These are phyloP conservation scores for Marasmarcha lunaedactyla DNA, from an alignment of 2,888 invertebrate genomes.

Conservation along the genomic window DNA sequence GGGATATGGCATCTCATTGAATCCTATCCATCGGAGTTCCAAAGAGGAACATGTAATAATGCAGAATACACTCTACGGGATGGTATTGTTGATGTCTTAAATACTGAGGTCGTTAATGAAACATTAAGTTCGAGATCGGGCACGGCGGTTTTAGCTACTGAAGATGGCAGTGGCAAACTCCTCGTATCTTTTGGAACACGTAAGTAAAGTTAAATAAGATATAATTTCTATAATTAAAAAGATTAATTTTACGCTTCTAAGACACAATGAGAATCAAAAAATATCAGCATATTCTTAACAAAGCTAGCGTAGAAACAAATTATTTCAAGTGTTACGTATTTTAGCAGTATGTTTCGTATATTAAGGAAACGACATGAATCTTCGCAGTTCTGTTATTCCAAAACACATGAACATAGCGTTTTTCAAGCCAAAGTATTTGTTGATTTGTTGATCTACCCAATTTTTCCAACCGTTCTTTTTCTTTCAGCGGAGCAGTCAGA, in stretches of 20 bases:
- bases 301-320: background rate
- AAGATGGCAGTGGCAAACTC: constrained; percentile 71
- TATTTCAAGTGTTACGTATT: too few species aligned
- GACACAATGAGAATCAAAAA: too few species aligned
- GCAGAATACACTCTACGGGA: constrained; percentile 25
- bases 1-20: constrained; percentile 33
- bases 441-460: too few species aligned
- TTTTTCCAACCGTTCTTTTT: too few species aligned
- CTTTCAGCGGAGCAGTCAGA: constrained; percentile 19
- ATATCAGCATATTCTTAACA: too few species aligned
- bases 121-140: constrained; percentile 31
- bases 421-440: too few species aligned
- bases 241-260: too few species aligned
- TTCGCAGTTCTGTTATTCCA: too few species aligned
- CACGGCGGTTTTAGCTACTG: constrained; percentile 29
- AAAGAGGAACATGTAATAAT: constrained; percentile 36
- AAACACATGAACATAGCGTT: too few species aligned
- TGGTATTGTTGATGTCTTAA: constrained; percentile 22
- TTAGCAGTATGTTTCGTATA: too few species aligned
- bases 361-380: too few species aligned
- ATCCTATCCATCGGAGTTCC: constrained; percentile 30
- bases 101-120: constrained; percentile 35
- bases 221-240: too few species aligned
- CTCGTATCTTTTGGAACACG: constrained; percentile 68
- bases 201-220: background rate